Base-by-base conservation (phyloP, 2,888 invertebrate genomes). In the Nezara viridula region DNA sequence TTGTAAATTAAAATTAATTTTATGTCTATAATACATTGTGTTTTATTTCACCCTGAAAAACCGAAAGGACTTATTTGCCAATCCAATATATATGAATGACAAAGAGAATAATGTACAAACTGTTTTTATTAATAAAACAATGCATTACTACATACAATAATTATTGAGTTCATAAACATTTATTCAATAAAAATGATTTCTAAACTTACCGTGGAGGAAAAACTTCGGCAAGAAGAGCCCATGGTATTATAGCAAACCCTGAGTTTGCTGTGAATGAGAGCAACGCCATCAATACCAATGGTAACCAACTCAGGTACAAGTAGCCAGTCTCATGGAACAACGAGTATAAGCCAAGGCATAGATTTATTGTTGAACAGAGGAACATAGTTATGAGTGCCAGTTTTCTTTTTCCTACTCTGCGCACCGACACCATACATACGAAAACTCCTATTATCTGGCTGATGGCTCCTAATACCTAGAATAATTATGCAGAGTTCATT, bases 141-240 rank as follows among this genome's bases (percentile, higher is more conserved):
- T 7, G 5, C 44, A 44, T 44, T 44, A 10, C n/a, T n/a, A n/a
- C n/a, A n/a, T n/a, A n/a, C 44, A 10, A 10, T 44, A 10, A 44
- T 44, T 44, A 7, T 44, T 44, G 5, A 10, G 44, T 44, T 44
- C 10, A 44, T 44, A 44, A 44, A 44, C 5, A 7, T 44, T 44
- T 10, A 44, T 5, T 44, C 7, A 44, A 10, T 44, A 44, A 7
- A 10, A 44, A 44, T 7, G 44, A 7, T 44, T 44, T 44, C 44
- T 44, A 44, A 37, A 21, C 55, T 86, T 91, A 94, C 94, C 94
- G 94, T 91, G 94, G 94, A 0, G 94, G 94, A 91, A 95, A 95
- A 14, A 95, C 93, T 92, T 95, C 95, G 89, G 94, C 94, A 14
- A 95, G 92, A 81, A 95, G 91, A 90, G 94, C 93, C 94, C 95